Base-by-base conservation (phyloP, 2,113 vertebrate genomes). In the Anolis sagrei region DNA sequence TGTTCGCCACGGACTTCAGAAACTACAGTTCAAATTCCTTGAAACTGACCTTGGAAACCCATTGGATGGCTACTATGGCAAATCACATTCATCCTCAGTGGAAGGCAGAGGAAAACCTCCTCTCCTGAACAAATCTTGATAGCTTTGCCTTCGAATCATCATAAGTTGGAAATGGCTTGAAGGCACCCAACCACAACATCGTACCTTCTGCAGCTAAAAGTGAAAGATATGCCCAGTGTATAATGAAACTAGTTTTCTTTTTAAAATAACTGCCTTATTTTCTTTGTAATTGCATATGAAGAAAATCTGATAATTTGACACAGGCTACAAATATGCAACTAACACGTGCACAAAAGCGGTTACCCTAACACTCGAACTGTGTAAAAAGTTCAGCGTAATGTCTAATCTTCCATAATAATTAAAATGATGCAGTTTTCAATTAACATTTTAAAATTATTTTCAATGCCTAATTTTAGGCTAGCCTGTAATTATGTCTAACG, bases 401-500 rank as follows among this genome's bases (percentile, higher is more conserved):
- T 58, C 48, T 32, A 69, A 11, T 21, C 11, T 18, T 13, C 3
- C 1, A 18, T 10, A 39, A 21, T 0, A 80, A 84, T 90, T 49
- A 82, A 86, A 89, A 81, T 44, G 44, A 54, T 84, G 84, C 48
- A 76, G 80, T 34, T 70, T 61, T 75, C 48, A 18, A 58, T 66
- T 80, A 58, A 58, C 25, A 7, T 2, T 34, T 75, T 27, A 80
- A 39, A 75, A 75, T 80, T 73, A 48, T 75, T 74, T 62, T 76
- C 88, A 76, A 78, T 80, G 82, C 66, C 90, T 92, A 88, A 68
- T 91, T 92, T 85, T 36, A 64, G 85, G 92, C 86, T 89, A 85
- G 86, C 91, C 73, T 70, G 9, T 92, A 93, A 93, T 94, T 92
- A 88, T 48, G n/a, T 61, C 90, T 91, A 86, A 94, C 86, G 81